Evolutionary conservation across 2,113 vertebrate genomes (phyloP).

Genomic region (Ctenomys sociabilis): DNA sequence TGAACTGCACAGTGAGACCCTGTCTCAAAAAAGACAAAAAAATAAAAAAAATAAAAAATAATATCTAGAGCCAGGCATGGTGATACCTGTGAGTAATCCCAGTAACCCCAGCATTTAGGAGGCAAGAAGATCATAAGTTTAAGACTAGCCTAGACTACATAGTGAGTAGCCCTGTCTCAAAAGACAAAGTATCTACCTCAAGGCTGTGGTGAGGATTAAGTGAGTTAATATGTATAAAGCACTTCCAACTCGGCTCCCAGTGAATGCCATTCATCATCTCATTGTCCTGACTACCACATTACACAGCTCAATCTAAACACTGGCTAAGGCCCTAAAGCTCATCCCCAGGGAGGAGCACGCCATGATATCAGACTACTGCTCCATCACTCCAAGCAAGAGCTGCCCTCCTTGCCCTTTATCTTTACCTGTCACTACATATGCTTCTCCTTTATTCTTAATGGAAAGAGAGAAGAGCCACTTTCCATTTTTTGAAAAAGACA

Average conservation of each 20-base stretch:
- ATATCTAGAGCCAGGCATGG: not conserved
- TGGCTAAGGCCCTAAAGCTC: not conserved
- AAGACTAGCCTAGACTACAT: not conserved
- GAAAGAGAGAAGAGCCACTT: constrained; percentile 41
- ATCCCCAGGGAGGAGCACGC: not conserved
- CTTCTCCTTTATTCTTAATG: constrained; percentile 18
- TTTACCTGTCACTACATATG: not conserved
- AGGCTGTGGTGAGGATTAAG: not conserved
- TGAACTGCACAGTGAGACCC: too few species aligned
- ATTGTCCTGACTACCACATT: not conserved
- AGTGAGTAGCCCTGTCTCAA: not conserved
- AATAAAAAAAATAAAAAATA: too few species aligned
- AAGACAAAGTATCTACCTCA: not conserved
- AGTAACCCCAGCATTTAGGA: not conserved
- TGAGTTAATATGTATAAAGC: not conserved
- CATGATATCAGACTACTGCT: not conserved
- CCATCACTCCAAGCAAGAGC: constrained; percentile 6
- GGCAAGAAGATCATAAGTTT: not conserved
- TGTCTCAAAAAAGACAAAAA: too few species aligned
- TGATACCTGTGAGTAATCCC: not conserved
- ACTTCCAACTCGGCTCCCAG: not conserved
- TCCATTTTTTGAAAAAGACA: not conserved
- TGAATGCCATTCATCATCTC: not conserved
- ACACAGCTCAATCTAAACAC: constrained; percentile 14
- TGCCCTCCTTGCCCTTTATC: not conserved